These are phyloP conservation scores for Parotocinclus haroldoi DNA, from an alignment of 2,797 vertebrate species.

Conservation along the genomic window DNA sequence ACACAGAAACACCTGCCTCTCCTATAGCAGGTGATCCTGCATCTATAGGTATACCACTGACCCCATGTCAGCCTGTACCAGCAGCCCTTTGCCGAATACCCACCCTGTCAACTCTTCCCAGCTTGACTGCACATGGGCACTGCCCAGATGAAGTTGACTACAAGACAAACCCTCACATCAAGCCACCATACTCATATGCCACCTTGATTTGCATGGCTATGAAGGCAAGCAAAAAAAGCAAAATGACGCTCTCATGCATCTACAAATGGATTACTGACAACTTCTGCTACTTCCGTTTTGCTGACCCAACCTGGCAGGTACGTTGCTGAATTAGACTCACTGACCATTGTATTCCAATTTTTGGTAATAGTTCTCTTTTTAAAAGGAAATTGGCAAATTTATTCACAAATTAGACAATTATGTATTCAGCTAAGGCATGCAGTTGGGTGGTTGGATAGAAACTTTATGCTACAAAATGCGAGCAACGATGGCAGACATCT, in stretches of 20 bases:
- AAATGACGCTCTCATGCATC: slow-evolving; percentile 93
- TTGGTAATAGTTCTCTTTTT: too few relatives aligned
- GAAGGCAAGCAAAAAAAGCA: slow-evolving; percentile 88
- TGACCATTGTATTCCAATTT: not conserved
- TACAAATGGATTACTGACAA: slow-evolving; percentile 98
- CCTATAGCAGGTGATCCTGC: slow-evolving; percentile 89
- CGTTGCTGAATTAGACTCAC: slow-evolving; percentile 13
- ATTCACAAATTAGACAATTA: not conserved
- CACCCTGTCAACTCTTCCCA: slow-evolving; percentile 53
- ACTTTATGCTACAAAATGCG: too few relatives aligned
- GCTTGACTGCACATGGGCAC: slow-evolving; percentile 72
- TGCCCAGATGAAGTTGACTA: slow-evolving; percentile 88
- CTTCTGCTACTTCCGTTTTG: slow-evolving; percentile 94
- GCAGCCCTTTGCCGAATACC: slow-evolving; percentile 76
- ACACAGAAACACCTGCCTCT: slow-evolving; percentile 79
- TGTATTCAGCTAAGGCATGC: too few relatives aligned
- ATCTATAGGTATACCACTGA: slow-evolving; percentile 81
- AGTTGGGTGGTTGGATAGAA: too few relatives aligned
- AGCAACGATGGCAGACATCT: too few relatives aligned
- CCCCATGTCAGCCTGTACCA: slow-evolving; percentile 85
- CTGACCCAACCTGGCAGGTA: slow-evolving; percentile 97
- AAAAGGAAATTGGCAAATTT: not conserved
- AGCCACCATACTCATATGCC: slow-evolving; percentile 93
- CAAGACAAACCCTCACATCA: slow-evolving; percentile 82
- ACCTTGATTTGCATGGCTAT: slow-evolving; percentile 98